Conservation (phyloP, 2,113 vertebrate genomes). For the Ammodytes marinus region DNA sequence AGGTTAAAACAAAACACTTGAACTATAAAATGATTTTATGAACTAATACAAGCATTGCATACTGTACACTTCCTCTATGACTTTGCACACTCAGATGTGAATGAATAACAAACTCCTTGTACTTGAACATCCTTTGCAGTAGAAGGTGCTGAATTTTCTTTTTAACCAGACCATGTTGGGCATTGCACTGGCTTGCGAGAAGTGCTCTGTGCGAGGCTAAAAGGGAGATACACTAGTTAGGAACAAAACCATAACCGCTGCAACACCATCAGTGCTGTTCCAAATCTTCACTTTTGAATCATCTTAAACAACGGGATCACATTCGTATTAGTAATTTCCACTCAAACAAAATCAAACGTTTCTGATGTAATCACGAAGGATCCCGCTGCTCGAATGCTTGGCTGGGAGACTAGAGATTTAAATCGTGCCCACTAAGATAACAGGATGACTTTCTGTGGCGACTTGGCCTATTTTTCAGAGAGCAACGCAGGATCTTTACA, state of each 20-base stretch:
- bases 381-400: conserved; percentile 4
- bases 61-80: conserved; percentile 8
- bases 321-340: conserved; percentile 2
- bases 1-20: too few species aligned
- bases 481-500: not conserved
- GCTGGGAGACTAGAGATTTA: conserved; percentile 12
- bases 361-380: conserved; percentile 4
- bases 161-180: conserved; percentile 10
- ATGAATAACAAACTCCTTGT: conserved; percentile 12
- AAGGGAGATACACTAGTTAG: not conserved
- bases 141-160: conserved; percentile 26
- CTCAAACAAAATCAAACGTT: conserved; percentile 5
- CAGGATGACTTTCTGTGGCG: not conserved
- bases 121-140: conserved; percentile 38
- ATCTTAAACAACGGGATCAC: conserved; percentile 12
- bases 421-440: conserved; percentile 20
- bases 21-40: too few species aligned
- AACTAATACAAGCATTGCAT: too few species aligned
- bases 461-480: conserved; percentile 35
- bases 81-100: conserved; percentile 23
- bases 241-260: not conserved
- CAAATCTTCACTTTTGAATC: not conserved
- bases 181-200: not conserved
- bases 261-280: not conserved
- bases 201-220: not conserved